Conservation (phyloP, 2,113 vertebrate genomes). For the Sebastes schlegelii region DNA sequence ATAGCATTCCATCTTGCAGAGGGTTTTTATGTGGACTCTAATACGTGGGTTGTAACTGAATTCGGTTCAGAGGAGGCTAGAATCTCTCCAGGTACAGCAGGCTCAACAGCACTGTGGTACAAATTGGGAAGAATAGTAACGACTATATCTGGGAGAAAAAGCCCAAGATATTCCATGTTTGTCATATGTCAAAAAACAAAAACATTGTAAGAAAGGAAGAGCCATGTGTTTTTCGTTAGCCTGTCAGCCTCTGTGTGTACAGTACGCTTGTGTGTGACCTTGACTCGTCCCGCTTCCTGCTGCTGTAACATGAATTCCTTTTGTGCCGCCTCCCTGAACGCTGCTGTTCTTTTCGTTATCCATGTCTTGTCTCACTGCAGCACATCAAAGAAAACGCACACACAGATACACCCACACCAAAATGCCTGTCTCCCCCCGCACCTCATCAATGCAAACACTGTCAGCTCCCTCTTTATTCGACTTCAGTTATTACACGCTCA, state of each 20-base stretch:
- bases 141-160: not conserved
- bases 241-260: not conserved
- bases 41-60: not conserved
- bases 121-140: not conserved
- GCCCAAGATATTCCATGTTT: not conserved
- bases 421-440: conserved; percentile 3
- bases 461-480: conserved; percentile 36
- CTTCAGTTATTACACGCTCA: conserved; percentile 46
- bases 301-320: conserved; percentile 38
- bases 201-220: not conserved
- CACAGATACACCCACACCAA: conserved; percentile 38
- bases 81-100: conserved; percentile 3
- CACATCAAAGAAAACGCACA: conserved; percentile 57
- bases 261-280: conserved; percentile 40
- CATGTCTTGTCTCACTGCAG: conserved; percentile 58
- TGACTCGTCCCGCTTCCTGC: conserved; percentile 21
- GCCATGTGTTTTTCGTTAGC: not conserved
- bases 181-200: not conserved
- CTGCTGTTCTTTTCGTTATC: conserved; percentile 51
- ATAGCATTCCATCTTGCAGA: not conserved
- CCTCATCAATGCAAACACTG: conserved; percentile 8
- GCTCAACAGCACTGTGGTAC: not conserved
- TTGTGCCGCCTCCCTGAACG: conserved; percentile 40
- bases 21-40: no score
- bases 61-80: not conserved